A percentile compares a stretch with the other conserved stretches of the same genome.
These are phyloP conservation scores for Vannuccia rotundouncinata DNA, from an alignment of 2,888 invertebrate genomes.

Conservation along the genomic window DNA sequence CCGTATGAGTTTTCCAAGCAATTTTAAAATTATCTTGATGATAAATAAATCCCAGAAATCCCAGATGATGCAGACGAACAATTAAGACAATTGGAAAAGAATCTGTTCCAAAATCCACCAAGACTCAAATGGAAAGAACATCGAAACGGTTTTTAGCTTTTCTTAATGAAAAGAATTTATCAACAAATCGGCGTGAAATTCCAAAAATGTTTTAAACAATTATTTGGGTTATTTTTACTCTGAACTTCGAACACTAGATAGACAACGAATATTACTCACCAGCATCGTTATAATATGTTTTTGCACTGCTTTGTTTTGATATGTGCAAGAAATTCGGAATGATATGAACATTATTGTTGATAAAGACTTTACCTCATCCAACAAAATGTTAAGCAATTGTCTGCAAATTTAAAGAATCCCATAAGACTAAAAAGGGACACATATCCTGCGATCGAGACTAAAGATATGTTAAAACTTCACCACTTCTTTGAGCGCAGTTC, in stretches of 20 bases:
- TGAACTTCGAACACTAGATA: not conserved
- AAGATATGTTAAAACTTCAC: not conserved
- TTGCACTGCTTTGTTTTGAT: not conserved
- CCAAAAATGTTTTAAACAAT: conserved; percentile 3
- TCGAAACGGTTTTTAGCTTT: not conserved
- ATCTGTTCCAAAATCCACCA: not conserved
- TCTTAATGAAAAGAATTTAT: not conserved
- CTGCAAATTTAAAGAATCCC: not conserved
- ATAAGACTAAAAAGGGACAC: not conserved
- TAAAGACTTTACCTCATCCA: not conserved
- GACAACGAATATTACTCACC: too few species aligned
- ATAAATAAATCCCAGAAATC: not conserved
- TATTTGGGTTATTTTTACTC: conserved; percentile 16
- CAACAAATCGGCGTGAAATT: not conserved
- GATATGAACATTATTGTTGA: conserved; percentile 5
- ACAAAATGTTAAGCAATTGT: conserved; percentile 6
- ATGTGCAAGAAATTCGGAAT: not conserved
- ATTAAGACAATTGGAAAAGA: not conserved
- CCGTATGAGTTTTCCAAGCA: not conserved
- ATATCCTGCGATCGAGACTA: not conserved
- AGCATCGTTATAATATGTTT: not conserved
- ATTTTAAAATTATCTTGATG: not conserved
- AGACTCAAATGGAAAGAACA: not conserved
- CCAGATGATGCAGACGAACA: not conserved
- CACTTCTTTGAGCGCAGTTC: not conserved